These are phyloP conservation scores for Asteroscopus sphinx DNA, from an alignment of 2,888 invertebrate species.

Conservation along the genomic window DNA sequence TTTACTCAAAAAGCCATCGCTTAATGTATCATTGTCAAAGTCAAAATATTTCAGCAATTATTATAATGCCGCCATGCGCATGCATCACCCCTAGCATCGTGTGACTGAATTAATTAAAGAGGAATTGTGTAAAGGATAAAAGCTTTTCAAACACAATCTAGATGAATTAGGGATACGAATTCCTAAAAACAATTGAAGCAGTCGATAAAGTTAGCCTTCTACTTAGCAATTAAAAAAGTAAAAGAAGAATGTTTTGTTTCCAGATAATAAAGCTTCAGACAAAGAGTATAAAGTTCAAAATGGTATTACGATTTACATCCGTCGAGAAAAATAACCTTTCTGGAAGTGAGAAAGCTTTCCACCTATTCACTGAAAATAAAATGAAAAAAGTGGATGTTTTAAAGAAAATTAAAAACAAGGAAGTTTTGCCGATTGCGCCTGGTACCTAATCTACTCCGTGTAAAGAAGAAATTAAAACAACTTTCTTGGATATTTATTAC, in stretches of 20 bases:
- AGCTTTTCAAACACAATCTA: constrained; percentile 52
- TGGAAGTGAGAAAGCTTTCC: constrained; percentile 85
- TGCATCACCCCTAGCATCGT: constrained; percentile 23
- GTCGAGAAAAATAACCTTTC: constrained; percentile 80
- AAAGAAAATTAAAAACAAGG: constrained; percentile 89
- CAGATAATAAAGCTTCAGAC: constrained; percentile 73
- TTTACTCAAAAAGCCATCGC: constrained; percentile 59
- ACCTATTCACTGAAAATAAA: constrained; percentile 86
- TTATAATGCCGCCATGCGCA: constrained; percentile 25
- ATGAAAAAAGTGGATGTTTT: constrained; percentile 87
- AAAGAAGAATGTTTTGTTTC: constrained; percentile 70
- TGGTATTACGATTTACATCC: constrained; percentile 71
- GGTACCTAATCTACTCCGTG: constrained; percentile 85
- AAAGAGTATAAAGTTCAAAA: constrained; percentile 73
- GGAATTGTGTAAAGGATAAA: constrained; percentile 45
- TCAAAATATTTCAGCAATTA: constrained; percentile 31
- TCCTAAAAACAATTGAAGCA: constrained; percentile 70
- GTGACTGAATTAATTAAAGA: constrained; percentile 42
- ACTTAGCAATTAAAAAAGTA: constrained; percentile 80
- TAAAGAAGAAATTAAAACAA: constrained; percentile 89
- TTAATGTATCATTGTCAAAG: constrained; percentile 63
- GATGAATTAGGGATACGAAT: constrained; percentile 62
- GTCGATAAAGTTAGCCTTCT: constrained; percentile 72
- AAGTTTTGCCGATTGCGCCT: constrained; percentile 87
- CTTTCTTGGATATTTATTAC: constrained; percentile 89